Evolutionary conservation across 92 coral and sea anemone genomes (phyloP).

Genomic region (Isaurus tuberculatus): DNA sequence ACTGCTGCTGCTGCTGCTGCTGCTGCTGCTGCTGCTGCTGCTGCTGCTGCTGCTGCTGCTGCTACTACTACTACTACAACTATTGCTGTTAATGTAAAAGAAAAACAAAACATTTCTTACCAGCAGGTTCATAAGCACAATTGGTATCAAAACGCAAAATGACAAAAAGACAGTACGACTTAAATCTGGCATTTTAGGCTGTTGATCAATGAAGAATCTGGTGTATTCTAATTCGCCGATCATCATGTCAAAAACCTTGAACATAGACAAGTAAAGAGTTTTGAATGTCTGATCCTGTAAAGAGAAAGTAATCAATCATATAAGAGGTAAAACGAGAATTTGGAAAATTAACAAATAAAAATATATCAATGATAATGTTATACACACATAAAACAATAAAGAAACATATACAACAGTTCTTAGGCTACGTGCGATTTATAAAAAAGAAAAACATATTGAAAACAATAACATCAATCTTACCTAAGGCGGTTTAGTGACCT

Average conservation of each 20-base stretch:
- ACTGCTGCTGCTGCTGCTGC: neutral
- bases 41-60: neutral
- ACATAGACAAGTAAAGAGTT: slow-evolving; percentile 48
- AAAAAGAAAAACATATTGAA: too few relatives aligned
- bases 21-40: neutral
- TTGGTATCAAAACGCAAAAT: slow-evolving; percentile 75
- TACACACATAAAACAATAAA: too few relatives aligned
- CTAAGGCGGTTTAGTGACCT: too few relatives aligned
- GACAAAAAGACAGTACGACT: slow-evolving; percentile 66
- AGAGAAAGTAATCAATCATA: neutral
- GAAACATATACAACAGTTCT: too few relatives aligned
- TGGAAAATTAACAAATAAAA: too few relatives aligned
- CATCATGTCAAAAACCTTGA: slow-evolving; percentile 80
- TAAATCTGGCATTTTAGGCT: slow-evolving; percentile 49
- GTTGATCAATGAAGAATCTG: slow-evolving; percentile 77
- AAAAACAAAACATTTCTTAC: slow-evolving; percentile 32
- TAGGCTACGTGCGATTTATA: too few relatives aligned
- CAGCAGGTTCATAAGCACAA: slow-evolving; percentile 81
- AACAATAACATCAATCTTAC: too few relatives aligned
- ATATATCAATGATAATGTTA: too few relatives aligned
- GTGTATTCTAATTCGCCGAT: slow-evolving; percentile 87
- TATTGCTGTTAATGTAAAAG: neutral
- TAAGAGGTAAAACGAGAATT: too few relatives aligned
- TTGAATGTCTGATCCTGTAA: slow-evolving; percentile 55
- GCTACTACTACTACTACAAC: neutral